These are phyloP conservation scores for Equus przewalskii DNA, from an alignment of 2,113 vertebrate species.

Conservation along the genomic window DNA sequence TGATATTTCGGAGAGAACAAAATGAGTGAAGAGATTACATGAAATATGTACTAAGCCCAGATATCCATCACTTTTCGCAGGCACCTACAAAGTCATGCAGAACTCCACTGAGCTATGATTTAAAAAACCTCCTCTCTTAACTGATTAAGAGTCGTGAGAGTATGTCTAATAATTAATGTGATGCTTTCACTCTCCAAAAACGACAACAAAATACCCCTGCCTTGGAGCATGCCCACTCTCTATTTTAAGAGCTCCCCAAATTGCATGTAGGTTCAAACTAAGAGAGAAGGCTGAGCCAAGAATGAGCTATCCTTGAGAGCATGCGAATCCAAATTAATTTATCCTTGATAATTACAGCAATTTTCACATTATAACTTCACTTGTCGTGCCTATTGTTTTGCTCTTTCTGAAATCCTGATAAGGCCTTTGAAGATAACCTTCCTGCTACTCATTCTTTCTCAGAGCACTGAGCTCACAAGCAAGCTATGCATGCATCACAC, in stretches of 20 bases:
- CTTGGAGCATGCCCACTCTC: not conserved
- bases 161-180: not conserved
- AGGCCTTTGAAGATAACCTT: slow-evolving; percentile 53
- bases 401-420: slow-evolving; percentile 32
- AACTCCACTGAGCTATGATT: not conserved
- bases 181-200: not conserved
- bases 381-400: slow-evolving; percentile 52
- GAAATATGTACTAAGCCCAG: not conserved
- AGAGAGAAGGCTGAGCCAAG: not conserved
- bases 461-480: slow-evolving; percentile 4
- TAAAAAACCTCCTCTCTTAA: not conserved
- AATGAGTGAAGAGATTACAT: not conserved
- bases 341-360: slow-evolving; percentile 50
- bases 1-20: not conserved
- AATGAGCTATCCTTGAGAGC: slow-evolving; percentile 25
- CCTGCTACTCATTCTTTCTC: not conserved
- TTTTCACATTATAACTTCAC: slow-evolving; percentile 69
- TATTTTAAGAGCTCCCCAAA: not conserved
- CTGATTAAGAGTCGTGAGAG: not conserved
- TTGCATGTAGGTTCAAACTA: not conserved
- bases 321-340: slow-evolving; percentile 47
- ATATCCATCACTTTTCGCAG: not conserved
- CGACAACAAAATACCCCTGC: not conserved
- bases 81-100: not conserved
- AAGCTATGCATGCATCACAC: not conserved